Evolutionary conservation across 2,113 vertebrate species (phyloP).

Genomic region (Lonchura striata): DNA sequence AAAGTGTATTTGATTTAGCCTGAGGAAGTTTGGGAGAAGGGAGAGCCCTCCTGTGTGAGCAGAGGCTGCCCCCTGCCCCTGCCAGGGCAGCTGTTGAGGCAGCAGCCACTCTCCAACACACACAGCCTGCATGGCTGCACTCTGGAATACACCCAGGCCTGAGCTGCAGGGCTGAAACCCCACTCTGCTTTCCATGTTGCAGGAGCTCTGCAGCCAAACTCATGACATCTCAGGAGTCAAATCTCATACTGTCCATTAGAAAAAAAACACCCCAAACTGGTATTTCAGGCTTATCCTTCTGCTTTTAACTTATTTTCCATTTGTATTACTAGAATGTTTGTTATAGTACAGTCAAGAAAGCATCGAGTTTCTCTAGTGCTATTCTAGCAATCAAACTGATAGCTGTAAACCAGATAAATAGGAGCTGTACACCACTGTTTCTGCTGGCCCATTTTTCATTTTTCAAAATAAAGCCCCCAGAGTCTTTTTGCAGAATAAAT

Average conservation of each 20-base stretch:
- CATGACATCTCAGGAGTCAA: not conserved
- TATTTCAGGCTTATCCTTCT: slow-evolving; percentile 46
- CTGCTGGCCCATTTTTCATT: slow-evolving; percentile 75
- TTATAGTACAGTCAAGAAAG: slow-evolving; percentile 27
- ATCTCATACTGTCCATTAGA: not conserved
- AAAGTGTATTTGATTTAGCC: slow-evolving; percentile 13
- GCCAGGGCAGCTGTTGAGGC: rapidly evolving
- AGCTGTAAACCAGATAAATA: slow-evolving; percentile 78
- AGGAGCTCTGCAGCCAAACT: not conserved
- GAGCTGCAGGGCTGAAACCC: not conserved
- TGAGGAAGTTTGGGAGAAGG: not conserved
- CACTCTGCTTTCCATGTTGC: not conserved
- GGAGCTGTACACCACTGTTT: slow-evolving; percentile 47
- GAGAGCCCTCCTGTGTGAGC: not conserved
- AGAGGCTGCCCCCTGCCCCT: not conserved
- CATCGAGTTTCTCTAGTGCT: slow-evolving; percentile 56
- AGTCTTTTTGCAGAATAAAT: slow-evolving; percentile 76
- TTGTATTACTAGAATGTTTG: slow-evolving; percentile 47
- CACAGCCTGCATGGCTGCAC: not conserved
- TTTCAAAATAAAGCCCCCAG: slow-evolving; percentile 73
- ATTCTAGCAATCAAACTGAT: slow-evolving; percentile 66
- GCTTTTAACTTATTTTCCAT: slow-evolving; percentile 58
- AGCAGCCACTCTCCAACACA: rapidly evolving
- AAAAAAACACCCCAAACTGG: not conserved
- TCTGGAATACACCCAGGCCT: rapidly evolving